Conservation (phyloP, 2,113 vertebrate genomes). For the Alethe castanea region DNA sequence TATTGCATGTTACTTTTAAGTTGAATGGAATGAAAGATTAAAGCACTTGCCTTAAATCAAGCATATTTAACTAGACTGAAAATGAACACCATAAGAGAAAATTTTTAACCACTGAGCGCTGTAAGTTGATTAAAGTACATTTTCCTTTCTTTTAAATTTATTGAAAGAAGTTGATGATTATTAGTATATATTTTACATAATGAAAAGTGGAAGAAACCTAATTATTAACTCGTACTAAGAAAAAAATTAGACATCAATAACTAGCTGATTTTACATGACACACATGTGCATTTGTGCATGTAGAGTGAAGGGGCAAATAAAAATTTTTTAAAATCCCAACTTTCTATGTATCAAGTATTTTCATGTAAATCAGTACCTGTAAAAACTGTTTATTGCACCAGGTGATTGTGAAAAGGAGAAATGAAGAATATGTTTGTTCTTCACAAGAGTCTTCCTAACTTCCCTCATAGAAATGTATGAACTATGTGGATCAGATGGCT, state of each 20-base stretch:
- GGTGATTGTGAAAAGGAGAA: not conserved
- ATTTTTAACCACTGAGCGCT: not conserved
- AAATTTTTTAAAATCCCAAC: rapidly evolving
- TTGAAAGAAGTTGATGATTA: not conserved
- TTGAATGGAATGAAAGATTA: not conserved
- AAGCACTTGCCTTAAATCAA: not conserved
- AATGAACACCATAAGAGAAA: not conserved
- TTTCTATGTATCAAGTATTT: not conserved
- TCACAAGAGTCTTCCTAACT: not conserved
- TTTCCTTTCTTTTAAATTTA: not conserved
- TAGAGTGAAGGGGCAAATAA: not conserved
- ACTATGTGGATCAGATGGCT: not conserved
- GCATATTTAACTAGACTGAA: not conserved
- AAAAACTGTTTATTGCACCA: not conserved
- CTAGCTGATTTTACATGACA: not conserved
- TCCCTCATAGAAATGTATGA: not conserved
- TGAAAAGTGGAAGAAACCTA: not conserved
- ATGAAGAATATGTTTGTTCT: not conserved
- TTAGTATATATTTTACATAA: not conserved
- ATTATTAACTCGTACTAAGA: not conserved
- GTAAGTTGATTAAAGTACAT: not conserved
- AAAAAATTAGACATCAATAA: not conserved
- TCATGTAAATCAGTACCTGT: not conserved
- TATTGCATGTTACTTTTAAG: not conserved
- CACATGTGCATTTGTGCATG: not conserved